These are phyloP conservation scores for Rhipidura dahli DNA, from an alignment of 2,113 vertebrate genomes.

Conservation along the genomic window DNA sequence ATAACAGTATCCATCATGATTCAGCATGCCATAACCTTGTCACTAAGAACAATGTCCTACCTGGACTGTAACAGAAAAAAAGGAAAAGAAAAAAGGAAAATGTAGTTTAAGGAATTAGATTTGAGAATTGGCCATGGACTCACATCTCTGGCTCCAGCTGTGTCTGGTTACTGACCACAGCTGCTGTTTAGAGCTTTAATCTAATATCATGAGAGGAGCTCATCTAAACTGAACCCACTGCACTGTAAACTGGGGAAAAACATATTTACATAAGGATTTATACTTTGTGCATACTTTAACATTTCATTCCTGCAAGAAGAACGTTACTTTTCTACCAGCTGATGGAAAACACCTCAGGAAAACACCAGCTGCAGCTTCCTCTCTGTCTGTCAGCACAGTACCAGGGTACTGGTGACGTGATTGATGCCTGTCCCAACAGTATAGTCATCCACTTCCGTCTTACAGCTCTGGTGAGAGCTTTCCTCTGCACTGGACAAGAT, in stretches of 20 bases:
- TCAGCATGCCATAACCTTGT: not conserved
- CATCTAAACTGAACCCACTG: not conserved
- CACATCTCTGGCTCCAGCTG: not conserved
- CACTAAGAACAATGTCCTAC: not conserved
- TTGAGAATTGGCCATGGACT: not conserved
- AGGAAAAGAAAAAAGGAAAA: not conserved
- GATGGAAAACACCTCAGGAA: slow-evolving; percentile 11
- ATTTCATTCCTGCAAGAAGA: not conserved
- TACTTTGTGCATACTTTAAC: not conserved
- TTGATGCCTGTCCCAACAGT: not conserved
- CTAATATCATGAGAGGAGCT: not conserved
- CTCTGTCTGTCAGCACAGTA: not conserved
- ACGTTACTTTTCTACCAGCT: not conserved
- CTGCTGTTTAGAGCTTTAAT: not conserved
- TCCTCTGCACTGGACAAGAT: not conserved
- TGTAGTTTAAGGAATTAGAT: not conserved
- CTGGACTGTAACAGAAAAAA: not conserved
- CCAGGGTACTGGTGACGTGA: not conserved
- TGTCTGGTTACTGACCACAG: not conserved
- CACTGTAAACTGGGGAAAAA: not conserved
- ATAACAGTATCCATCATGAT: not conserved
- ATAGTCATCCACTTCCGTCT: not conserved
- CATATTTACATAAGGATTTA: not conserved
- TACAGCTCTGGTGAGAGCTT: not conserved
- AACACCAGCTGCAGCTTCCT: not conserved